phyloP scores from a whole-genome alignment of 2,888 invertebrate genomes.

The Gastrophysa polygoni region DNA sequence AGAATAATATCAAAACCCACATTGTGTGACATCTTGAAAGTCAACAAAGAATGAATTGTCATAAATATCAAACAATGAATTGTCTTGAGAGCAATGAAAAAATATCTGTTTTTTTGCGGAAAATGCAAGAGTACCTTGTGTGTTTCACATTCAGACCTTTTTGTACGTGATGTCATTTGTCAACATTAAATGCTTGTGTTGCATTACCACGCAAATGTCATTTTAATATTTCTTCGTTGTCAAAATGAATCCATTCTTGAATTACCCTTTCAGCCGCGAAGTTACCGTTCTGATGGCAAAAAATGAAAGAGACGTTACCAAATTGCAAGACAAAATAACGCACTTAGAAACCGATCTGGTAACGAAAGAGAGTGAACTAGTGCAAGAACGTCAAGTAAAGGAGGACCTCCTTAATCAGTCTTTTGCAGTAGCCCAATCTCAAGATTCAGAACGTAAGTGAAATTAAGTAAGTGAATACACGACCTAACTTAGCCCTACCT shows the following conservation, averaged over 20 bases:
- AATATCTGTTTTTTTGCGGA: too few relatives aligned
- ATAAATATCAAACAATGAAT: too few relatives aligned
- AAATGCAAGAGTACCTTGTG: too few relatives aligned
- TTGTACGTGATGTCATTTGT: too few relatives aligned
- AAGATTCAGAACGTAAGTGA: conserved; percentile 64
- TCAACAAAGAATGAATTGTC: too few relatives aligned
- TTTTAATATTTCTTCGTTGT: background rate
- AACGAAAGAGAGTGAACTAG: conserved; percentile 64
- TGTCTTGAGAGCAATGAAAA: too few relatives aligned
- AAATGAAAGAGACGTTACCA: conserved; percentile 60
- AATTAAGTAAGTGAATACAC: too few relatives aligned
- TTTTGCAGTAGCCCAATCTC: conserved; percentile 58
- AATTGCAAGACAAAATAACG: conserved; percentile 60
- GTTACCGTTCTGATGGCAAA: conserved; percentile 62
- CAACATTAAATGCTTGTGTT: too few relatives aligned
- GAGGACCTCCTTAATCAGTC: conserved; percentile 62
- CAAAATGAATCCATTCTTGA: background rate
- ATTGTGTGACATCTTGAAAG: too few relatives aligned
- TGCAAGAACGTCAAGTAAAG: conserved; percentile 63
- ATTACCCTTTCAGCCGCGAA: conserved; percentile 57
- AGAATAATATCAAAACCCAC: too few relatives aligned
- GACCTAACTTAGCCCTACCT: too few relatives aligned
- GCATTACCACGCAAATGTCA: background rate
- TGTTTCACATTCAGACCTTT: too few relatives aligned
- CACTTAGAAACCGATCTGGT: conserved; percentile 62